These are phyloP conservation scores for Diogma glabrata DNA, from an alignment of 2,888 invertebrate genomes.

Conservation along the genomic window DNA sequence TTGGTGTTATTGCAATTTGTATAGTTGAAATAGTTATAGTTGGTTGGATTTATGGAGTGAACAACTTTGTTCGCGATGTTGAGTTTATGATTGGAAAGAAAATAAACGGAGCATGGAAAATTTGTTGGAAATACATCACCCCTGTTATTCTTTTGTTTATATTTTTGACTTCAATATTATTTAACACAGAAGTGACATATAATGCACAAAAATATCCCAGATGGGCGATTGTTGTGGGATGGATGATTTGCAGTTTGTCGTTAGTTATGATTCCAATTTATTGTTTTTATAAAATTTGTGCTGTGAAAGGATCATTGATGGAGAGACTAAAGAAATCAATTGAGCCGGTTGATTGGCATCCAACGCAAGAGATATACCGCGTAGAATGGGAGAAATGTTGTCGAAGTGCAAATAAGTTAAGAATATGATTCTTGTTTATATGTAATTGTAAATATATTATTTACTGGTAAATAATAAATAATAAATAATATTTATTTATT, in stretches of 20 bases:
- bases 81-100: slow-evolving; percentile 59
- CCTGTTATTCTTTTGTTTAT: slow-evolving; percentile 61
- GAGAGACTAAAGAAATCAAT: slow-evolving; percentile 31
- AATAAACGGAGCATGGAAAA: slow-evolving; percentile 50
- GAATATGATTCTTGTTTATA: too few species aligned
- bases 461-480: too few species aligned
- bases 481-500: too few species aligned
- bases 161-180: slow-evolving; percentile 47
- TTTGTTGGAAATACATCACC: slow-evolving; percentile 60
- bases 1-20: slow-evolving; percentile 65
- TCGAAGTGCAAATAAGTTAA: too few species aligned
- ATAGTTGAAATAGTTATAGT: slow-evolving; percentile 68
- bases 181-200: slow-evolving; percentile 46
- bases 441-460: too few species aligned
- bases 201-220: slow-evolving; percentile 38
- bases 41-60: slow-evolving; percentile 68
- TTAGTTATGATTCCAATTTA: slow-evolving; percentile 65
- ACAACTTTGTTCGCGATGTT: slow-evolving; percentile 50
- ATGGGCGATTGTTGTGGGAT: slow-evolving; percentile 48
- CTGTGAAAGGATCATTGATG: slow-evolving; percentile 27
- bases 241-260: slow-evolving; percentile 56
- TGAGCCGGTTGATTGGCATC: slow-evolving; percentile 46
- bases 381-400: too few species aligned
- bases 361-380: too few species aligned
- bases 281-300: slow-evolving; percentile 42